Percentiles rank a stretch among this genome's conserved stretches.
phyloP scores from a whole-genome alignment of 1,140 invertebrate species.

The Bombus pascuorum region DNA sequence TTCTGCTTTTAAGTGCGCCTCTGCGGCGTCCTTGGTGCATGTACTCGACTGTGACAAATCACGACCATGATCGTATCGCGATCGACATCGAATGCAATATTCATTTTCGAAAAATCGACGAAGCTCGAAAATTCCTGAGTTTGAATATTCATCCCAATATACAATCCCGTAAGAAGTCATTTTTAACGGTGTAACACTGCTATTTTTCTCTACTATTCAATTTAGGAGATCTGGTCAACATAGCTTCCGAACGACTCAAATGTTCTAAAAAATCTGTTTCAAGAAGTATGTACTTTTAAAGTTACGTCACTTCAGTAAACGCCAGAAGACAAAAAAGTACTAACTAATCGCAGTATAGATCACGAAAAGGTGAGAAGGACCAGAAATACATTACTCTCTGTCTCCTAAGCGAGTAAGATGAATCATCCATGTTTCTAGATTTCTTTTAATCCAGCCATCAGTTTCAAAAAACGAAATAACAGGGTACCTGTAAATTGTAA shows the following conservation, averaged over 20 bases:
- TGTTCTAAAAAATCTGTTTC: too few relatives aligned
- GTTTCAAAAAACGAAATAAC: not conserved
- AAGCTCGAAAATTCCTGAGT: not conserved
- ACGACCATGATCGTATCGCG: not conserved
- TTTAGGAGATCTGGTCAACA: too few relatives aligned
- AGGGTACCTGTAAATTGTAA: too few relatives aligned
- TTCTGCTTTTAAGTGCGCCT: not conserved
- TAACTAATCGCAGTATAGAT: not conserved
- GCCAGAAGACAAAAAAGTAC: not conserved
- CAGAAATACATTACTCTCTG: not conserved
- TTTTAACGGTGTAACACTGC: too few relatives aligned
- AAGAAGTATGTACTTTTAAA: too few relatives aligned
- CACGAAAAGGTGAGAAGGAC: not conserved
- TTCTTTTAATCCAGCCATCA: not conserved
- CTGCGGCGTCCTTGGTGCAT: constrained; percentile 46
- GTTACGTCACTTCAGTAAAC: not conserved
- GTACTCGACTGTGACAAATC: constrained; percentile 54
- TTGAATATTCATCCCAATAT: not conserved
- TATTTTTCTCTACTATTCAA: too few relatives aligned
- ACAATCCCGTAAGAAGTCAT: too few relatives aligned
- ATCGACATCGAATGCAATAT: not conserved
- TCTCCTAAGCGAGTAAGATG: not conserved
- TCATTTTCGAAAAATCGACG: not conserved
- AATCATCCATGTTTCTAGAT: not conserved
- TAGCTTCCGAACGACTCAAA: too few relatives aligned